Evolutionary conservation across 2,888 invertebrate genomes (phyloP), one percentile per base, ranked within the genome.

Genomic region (Meiosimyza decipiens): DNA sequence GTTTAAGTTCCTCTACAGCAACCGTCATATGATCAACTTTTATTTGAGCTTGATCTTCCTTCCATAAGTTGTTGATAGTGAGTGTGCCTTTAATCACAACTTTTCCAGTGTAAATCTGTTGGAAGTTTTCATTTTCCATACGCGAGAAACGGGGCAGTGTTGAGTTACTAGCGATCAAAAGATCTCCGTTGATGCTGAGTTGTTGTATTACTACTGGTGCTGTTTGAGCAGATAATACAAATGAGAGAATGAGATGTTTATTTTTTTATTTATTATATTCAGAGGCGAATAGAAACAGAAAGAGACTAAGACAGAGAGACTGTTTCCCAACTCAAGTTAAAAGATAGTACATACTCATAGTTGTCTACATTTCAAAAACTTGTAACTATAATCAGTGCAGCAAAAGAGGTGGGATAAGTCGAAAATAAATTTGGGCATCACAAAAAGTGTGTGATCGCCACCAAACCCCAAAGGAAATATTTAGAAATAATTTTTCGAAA

Each of bases 141-240:
- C 15, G 6, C 1, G 51, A 18, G 68, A 67, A 16, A 15, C 79
- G 76, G 0, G 73, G 52, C 11, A 72, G 49, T 6, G 77, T 76
- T 16, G 65, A 54, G 68, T 77, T 76, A 47, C 83, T 79, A 4
- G 71, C 76, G 9, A 85, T 72, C 15, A 77, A 49, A 3, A 85
- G 71, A 33, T 82, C 79, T 0, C 79, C 82, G 0, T 79, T 75
- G 2, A 86, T 78, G 40, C 74, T 80, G 71, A 86, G 75, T 62
- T 80, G 78, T 54, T 81, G 64, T 4, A 86, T 83, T 50, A 78
- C 77, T 2, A 86, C 84, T 15, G 86, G 84, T 18, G 84, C 85
- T 86, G 50, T 59, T 16, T 49, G 3, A 71, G n/a, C 40, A 70
- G 59, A 55, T 12, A 51, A 28, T 51, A 13, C 28, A 40, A 40